Conservation (phyloP, 2,888 invertebrate species). For the Andrena bucephala region DNA sequence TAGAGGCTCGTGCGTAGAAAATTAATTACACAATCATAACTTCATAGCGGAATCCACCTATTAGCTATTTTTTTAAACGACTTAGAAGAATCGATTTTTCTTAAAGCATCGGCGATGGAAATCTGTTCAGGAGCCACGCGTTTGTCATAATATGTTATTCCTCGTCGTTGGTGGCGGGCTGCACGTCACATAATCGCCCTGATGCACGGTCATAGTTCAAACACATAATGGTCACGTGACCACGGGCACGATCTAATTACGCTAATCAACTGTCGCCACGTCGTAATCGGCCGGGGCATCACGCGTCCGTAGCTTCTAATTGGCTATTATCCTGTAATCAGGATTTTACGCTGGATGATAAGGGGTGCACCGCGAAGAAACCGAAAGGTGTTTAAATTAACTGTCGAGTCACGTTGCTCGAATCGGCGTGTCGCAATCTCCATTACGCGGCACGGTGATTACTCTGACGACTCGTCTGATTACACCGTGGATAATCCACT, state of each 20-base stretch:
- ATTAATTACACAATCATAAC: too few relatives aligned
- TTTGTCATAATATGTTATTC: slow-evolving; percentile 38
- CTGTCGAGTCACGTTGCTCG: slow-evolving; percentile 43
- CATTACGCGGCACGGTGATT: slow-evolving; percentile 44
- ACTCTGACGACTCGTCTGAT: slow-evolving; percentile 41
- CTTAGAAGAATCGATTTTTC: neutral
- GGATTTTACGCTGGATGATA: slow-evolving; percentile 42
- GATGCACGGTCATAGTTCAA: slow-evolving; percentile 39
- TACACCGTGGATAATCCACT: slow-evolving; percentile 35
- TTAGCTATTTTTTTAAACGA: too few relatives aligned
- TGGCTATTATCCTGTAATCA: slow-evolving; percentile 58
- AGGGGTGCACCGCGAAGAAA: slow-evolving; percentile 31
- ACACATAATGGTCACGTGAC: slow-evolving; percentile 52
- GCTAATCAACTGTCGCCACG: slow-evolving; percentile 69
- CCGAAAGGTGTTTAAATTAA: slow-evolving; percentile 57
- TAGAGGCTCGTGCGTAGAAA: too few relatives aligned
- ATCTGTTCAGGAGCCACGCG: neutral
- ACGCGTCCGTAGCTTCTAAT: slow-evolving; percentile 42
- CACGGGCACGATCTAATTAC: slow-evolving; percentile 67
- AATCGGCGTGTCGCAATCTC: slow-evolving; percentile 35
- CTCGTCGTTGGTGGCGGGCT: slow-evolving; percentile 7
- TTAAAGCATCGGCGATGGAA: neutral
- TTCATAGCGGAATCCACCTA: too few relatives aligned
- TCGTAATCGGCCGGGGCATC: slow-evolving; percentile 65
- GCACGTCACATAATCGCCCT: slow-evolving; percentile 37